These are phyloP conservation scores for Tuberolachnus salignus DNA, from an alignment of 2,888 invertebrate genomes.

Conservation along the genomic window DNA sequence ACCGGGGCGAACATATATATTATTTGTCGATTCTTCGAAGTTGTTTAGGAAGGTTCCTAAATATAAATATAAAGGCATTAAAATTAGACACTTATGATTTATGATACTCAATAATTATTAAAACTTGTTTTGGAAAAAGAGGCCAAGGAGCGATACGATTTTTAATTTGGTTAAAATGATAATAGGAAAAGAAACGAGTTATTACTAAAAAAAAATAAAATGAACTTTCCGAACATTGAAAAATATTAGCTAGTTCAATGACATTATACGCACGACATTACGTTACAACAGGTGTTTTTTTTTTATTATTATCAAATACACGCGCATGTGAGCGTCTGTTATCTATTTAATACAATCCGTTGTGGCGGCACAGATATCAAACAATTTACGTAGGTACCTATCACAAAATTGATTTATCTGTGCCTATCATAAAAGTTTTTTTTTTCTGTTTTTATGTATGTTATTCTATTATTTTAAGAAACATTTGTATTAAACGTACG, in stretches of 20 bases:
- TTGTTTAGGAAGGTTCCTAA: too few species aligned
- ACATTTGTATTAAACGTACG: conserved; percentile 15
- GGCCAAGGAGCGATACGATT: too few species aligned
- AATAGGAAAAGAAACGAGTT: too few species aligned
- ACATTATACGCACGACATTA: background rate
- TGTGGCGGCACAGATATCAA: background rate
- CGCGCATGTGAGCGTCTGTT: conserved; percentile 20
- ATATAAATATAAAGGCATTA: too few species aligned
- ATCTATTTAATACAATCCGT: conserved; percentile 16
- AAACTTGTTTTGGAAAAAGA: too few species aligned
- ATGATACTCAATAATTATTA: too few species aligned
- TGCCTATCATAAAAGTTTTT: conserved; percentile 8
- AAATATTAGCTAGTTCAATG: conserved; percentile 18
- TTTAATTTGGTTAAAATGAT: too few species aligned
- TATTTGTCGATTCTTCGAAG: too few species aligned
- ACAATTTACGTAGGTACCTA: too few species aligned
- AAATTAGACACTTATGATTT: too few species aligned
- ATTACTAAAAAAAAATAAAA: background rate
- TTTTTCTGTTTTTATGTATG: conserved; percentile 1
- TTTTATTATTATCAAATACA: conserved; percentile 26
- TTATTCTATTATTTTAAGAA: conserved; percentile 17
- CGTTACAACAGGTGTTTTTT: conserved; percentile 45
- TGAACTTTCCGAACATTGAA: background rate
- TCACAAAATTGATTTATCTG: too few species aligned
- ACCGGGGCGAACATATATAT: too few species aligned